Evolutionary conservation across 2,797 vertebrate genomes (phyloP).

Genomic region (Esox masquinongy): DNA sequence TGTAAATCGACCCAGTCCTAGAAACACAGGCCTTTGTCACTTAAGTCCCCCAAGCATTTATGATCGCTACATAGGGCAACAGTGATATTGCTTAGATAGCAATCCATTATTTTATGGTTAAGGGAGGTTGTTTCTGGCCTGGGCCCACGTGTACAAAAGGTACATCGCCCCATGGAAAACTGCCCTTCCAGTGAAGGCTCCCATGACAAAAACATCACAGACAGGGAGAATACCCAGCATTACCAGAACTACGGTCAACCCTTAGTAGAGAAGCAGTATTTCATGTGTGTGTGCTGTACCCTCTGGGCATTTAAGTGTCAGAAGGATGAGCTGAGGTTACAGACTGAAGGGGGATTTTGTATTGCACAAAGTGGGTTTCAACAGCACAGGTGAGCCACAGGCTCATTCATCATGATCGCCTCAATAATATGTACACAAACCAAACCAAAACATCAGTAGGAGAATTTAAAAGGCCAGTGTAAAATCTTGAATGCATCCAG

Average conservation of each 20-base stretch:
- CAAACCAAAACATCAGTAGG: conserved; percentile 7
- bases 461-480: conserved; percentile 30
- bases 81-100: neutral
- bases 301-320: neutral
- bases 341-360: neutral
- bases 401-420: conserved; percentile 22
- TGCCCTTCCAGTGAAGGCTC: conserved; percentile 28
- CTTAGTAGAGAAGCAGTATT: neutral
- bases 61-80: neutral
- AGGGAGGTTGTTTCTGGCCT: neutral
- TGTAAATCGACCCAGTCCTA: conserved; percentile 12
- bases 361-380: neutral
- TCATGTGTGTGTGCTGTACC: neutral
- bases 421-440: conserved; percentile 14
- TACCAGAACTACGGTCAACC: conserved; percentile 19
- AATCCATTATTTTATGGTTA: neutral
- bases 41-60: neutral
- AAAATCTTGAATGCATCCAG: conserved; percentile 63
- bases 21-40: neutral
- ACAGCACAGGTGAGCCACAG: too few relatives aligned
- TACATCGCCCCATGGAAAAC: conserved; percentile 47
- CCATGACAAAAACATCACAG: conserved; percentile 35
- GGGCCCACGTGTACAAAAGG: conserved; percentile 14
- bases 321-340: neutral
- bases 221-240: conserved; percentile 33